A percentile compares a stretch with the other conserved stretches of the same genome.
Evolutionary conservation across 2,888 invertebrate species (phyloP).

Genomic region (Eupithecia vulgata): DNA sequence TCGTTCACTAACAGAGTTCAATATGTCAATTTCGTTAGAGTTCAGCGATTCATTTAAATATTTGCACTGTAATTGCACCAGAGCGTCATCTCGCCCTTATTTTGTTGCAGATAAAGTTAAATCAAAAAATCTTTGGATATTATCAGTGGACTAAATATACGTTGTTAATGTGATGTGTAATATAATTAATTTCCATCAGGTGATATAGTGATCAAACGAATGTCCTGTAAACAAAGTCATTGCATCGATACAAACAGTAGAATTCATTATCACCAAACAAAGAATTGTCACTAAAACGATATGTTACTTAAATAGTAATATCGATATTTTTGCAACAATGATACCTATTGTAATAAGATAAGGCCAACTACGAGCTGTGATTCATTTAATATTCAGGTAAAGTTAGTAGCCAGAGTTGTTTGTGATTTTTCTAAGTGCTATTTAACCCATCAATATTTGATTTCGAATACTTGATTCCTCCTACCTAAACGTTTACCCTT

Average conservation of each 20-base stretch:
- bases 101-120: not conserved
- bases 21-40: slow-evolving; percentile 32
- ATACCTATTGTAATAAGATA: too few relatives aligned
- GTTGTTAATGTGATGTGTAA: not conserved
- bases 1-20: slow-evolving; percentile 6
- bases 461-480: too few relatives aligned
- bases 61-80: slow-evolving; percentile 28
- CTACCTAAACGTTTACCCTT: too few relatives aligned
- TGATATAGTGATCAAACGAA: too few relatives aligned
- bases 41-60: slow-evolving; percentile 35
- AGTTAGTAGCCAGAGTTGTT: not conserved
- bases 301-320: not conserved
- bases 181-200: not conserved
- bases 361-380: too few relatives aligned
- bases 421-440: not conserved
- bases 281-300: not conserved
- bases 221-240: too few relatives aligned
- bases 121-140: not conserved
- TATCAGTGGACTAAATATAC: not conserved
- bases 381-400: not conserved
- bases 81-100: slow-evolving; percentile 9
- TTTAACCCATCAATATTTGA: too few relatives aligned
- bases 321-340: not conserved
- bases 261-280: not conserved
- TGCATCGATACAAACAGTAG: not conserved